Conservation (phyloP, 2,888 invertebrate genomes). For the Neria commutata region DNA sequence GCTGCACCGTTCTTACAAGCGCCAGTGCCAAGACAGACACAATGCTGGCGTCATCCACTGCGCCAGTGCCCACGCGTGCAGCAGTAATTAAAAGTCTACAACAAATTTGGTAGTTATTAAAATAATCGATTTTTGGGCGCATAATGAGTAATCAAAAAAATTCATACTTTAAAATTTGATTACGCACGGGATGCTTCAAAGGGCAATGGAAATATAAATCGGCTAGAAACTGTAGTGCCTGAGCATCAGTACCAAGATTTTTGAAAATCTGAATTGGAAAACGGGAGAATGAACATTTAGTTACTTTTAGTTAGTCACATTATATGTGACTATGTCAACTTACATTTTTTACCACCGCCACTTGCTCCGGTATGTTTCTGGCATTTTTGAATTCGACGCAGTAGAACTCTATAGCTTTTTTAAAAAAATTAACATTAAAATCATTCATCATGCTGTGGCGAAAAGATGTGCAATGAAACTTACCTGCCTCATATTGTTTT, state of each 20-base stretch:
- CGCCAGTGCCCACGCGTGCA: slow-evolving; percentile 27
- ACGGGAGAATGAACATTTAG: not conserved
- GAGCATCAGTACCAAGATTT: slow-evolving; percentile 31
- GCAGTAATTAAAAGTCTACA: slow-evolving; percentile 36
- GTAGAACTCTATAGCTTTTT: slow-evolving; percentile 34
- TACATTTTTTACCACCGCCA: slow-evolving; percentile 45
- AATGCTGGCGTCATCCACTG: slow-evolving; percentile 35
- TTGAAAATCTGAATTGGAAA: slow-evolving; percentile 36
- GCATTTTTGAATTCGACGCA: slow-evolving; percentile 41
- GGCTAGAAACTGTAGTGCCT: slow-evolving; percentile 50
- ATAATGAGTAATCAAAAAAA: slow-evolving; percentile 19
- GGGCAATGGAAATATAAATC: slow-evolving; percentile 55
- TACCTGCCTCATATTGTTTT: slow-evolving; percentile 39
- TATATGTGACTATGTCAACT: slow-evolving; percentile 6
- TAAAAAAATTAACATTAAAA: slow-evolving; percentile 17
- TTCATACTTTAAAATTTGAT: slow-evolving; percentile 56
- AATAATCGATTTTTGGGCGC: not conserved
- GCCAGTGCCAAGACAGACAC: slow-evolving; percentile 38
- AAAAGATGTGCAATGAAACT: no score
- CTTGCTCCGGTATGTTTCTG: slow-evolving; percentile 44
- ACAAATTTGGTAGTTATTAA: not conserved
- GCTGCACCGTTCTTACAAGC: slow-evolving; percentile 33
- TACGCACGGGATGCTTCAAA: slow-evolving; percentile 60
- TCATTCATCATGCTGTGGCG: not conserved
- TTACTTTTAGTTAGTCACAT: not conserved